Evolutionary conservation across 2,113 vertebrate species (phyloP).

Genomic region (Rissa tridactyla): DNA sequence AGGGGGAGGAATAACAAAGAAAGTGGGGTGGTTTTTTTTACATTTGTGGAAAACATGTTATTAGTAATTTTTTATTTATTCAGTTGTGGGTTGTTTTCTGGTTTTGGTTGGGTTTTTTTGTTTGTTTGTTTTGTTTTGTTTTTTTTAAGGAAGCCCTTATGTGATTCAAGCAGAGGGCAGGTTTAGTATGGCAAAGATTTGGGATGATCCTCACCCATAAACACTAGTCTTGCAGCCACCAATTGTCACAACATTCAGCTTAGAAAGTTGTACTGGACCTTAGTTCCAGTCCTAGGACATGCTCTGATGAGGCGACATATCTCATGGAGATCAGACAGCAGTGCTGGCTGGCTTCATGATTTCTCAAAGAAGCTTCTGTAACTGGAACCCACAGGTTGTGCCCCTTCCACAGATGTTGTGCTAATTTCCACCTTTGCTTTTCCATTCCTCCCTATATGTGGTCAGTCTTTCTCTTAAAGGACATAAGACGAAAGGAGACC

Average conservation of each 20-base stretch:
- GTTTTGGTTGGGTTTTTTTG: accelerated
- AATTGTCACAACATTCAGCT: neutral
- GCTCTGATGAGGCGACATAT: neutral
- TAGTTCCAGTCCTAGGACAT: neutral
- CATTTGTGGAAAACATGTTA: neutral
- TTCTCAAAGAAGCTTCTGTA: neutral
- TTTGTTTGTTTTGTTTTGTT: neutral
- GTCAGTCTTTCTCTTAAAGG: neutral
- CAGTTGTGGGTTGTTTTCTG: neutral
- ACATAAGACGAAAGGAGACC: neutral
- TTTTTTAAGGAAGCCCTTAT: neutral
- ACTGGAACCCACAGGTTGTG: neutral
- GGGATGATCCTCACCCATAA: neutral
- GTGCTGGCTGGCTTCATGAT: neutral
- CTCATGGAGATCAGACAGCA: neutral
- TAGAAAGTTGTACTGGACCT: neutral
- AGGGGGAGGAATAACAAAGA: neutral
- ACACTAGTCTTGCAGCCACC: neutral
- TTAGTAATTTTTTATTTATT: neutral
- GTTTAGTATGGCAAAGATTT: neutral
- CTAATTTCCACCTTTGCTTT: neutral
- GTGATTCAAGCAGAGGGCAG: neutral
- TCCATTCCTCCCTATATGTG: neutral
- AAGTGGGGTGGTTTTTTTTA: neutral
- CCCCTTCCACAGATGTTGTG: neutral